Conservation (phyloP, 2,888 invertebrate species). For the Cataglyphis livida region DNA sequence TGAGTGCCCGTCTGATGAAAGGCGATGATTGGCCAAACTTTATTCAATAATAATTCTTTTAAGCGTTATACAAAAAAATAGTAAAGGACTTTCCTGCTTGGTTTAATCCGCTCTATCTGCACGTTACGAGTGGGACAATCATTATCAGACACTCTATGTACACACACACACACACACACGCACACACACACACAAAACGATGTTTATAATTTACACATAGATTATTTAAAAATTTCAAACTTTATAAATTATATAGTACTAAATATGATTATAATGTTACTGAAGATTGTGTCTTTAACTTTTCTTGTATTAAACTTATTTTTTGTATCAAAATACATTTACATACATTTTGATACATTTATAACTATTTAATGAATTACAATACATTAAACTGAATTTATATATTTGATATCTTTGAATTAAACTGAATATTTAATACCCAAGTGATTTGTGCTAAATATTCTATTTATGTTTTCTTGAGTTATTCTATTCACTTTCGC, state of each 20-base stretch:
- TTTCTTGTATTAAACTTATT: neutral
- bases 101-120: no score
- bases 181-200: no score
- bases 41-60: no score
- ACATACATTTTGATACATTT: neutral
- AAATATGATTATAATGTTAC: neutral
- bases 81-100: no score
- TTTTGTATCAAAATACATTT: neutral
- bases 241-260: neutral
- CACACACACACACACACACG: no score
- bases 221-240: neutral
- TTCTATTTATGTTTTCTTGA: slow-evolving; percentile 68
- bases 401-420: neutral
- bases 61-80: no score
- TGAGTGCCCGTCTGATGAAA: no score
- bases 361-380: neutral
- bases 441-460: slow-evolving; percentile 73
- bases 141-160: no score
- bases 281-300: neutral
- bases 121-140: no score
- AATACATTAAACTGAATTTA: neutral
- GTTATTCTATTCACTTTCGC: slow-evolving; percentile 82
- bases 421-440: neutral
- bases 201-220: neutral
- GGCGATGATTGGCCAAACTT: no score